Percentiles rank a stretch among this genome's conserved stretches.
These are phyloP conservation scores for Nomada fucata DNA, from an alignment of 2,888 invertebrate genomes.

Conservation along the genomic window DNA sequence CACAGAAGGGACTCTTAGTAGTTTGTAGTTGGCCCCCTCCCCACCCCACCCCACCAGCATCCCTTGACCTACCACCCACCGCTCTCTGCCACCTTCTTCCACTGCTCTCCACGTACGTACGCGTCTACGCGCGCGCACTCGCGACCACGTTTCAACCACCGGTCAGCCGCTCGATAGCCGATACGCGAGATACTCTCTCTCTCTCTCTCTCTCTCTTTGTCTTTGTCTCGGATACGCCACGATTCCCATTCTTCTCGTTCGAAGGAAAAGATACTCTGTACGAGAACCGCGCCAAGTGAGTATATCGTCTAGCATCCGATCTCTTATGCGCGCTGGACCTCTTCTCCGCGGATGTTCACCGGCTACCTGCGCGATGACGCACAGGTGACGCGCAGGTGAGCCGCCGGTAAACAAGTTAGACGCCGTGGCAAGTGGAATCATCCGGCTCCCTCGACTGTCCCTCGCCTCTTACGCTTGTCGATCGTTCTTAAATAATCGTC, in stretches of 20 bases:
- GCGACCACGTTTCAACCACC: constrained; percentile 13
- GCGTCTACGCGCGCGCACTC: constrained; percentile 19
- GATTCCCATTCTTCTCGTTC: background rate
- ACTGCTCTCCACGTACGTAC: constrained; percentile 38
- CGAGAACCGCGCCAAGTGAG: constrained; percentile 77
- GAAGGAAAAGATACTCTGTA: constrained; percentile 50
- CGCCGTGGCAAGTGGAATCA: constrained; percentile 32
- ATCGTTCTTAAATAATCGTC: background rate
- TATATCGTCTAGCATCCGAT: constrained; percentile 59
- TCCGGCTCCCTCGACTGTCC: constrained; percentile 2
- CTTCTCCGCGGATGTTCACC: constrained; percentile 45
- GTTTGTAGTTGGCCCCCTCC: constrained; percentile 81
- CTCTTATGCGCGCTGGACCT: constrained; percentile 7
- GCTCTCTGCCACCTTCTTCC: constrained; percentile 56
- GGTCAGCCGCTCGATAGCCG: background rate
- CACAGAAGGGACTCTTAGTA: constrained; percentile 78
- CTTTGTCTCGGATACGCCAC: constrained; percentile 8
- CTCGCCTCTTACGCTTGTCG: background rate
- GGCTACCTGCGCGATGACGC: constrained; percentile 69
- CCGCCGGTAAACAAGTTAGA: constrained; percentile 58
- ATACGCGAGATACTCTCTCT: background rate
- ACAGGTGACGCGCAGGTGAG: constrained; percentile 73
- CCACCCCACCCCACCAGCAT: constrained; percentile 57
- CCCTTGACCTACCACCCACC: constrained; percentile 60
- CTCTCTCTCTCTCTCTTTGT: background rate